A percentile compares a stretch with the other conserved stretches of the same genome.
Conservation (phyloP, 2,797 vertebrate species). For the Muscicapa comitata region DNA sequence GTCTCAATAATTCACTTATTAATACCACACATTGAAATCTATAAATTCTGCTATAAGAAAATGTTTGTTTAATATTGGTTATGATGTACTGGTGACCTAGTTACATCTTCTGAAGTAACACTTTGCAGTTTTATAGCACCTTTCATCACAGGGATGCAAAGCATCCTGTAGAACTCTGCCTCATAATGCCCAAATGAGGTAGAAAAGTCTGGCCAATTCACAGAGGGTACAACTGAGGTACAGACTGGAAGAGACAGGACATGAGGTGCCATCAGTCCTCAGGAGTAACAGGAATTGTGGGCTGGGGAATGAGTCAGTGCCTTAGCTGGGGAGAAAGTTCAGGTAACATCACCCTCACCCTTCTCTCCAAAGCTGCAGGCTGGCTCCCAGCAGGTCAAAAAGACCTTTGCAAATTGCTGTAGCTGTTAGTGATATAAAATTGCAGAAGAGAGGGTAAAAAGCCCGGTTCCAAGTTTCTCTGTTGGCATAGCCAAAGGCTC, state of each 20-base stretch:
- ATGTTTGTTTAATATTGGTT: conserved; percentile 4
- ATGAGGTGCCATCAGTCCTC: neutral
- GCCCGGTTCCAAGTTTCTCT: neutral
- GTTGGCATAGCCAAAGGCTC: fast-evolving
- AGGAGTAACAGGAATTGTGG: fast-evolving
- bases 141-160: conserved; percentile 33
- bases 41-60: conserved; percentile 46
- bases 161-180: conserved; percentile 24
- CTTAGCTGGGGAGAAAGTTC: neutral
- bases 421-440: neutral
- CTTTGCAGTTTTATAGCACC: conserved; percentile 57
- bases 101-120: conserved; percentile 2
- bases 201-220: conserved; percentile 27
- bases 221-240: neutral
- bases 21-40: conserved; percentile 51
- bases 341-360: neutral
- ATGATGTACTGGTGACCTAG: conserved; percentile 3
- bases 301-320: fast-evolving
- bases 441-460: neutral
- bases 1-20: conserved; percentile 39
- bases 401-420: neutral
- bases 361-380: neutral
- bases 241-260: neutral
- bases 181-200: conserved; percentile 49
- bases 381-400: neutral